Percentiles rank a stretch among this genome's conserved stretches.
Conservation (phyloP, 1,140 invertebrate species). For the Apis cerana region DNA sequence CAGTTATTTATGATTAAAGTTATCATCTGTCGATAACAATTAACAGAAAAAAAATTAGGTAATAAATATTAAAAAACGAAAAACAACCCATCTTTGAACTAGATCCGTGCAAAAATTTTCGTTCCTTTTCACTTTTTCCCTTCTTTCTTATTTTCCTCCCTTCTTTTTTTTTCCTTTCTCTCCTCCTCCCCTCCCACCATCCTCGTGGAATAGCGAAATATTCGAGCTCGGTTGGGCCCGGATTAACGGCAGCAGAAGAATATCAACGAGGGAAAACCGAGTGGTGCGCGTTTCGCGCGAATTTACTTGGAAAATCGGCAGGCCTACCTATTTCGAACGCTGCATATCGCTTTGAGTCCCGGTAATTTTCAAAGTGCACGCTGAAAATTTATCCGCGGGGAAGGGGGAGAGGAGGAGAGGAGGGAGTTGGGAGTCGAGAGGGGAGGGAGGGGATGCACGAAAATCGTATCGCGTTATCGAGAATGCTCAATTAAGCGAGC, state of each 20-base stretch:
- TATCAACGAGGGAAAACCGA: neutral
- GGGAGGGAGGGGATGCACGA: slow-evolving; percentile 6
- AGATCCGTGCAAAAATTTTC: neutral
- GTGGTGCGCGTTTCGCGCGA: too few relatives aligned
- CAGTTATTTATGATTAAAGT: too few relatives aligned
- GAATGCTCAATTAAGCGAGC: slow-evolving; percentile 63
- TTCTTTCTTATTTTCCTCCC: too few relatives aligned
- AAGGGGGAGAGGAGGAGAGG: neutral
- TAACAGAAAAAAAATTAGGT: too few relatives aligned
- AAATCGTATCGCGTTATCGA: slow-evolving; percentile 58
- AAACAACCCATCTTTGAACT: too few relatives aligned
- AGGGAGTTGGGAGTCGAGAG: too few relatives aligned
- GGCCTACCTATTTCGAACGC: neutral
- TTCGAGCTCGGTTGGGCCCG: neutral
- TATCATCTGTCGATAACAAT: too few relatives aligned
- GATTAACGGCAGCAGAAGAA: neutral
- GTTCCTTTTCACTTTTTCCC: neutral
- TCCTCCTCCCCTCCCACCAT: too few relatives aligned
- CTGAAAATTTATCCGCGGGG: slow-evolving; percentile 37
- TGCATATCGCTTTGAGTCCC: neutral
- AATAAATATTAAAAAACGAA: too few relatives aligned
- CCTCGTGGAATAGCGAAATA: neutral
- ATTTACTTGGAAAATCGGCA: slow-evolving; percentile 12
- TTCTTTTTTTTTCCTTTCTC: neutral
- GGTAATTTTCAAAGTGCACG: slow-evolving; percentile 20